phyloP scores from a whole-genome alignment of 1,140 invertebrate genomes.

The Propsilocerus akamusi region DNA sequence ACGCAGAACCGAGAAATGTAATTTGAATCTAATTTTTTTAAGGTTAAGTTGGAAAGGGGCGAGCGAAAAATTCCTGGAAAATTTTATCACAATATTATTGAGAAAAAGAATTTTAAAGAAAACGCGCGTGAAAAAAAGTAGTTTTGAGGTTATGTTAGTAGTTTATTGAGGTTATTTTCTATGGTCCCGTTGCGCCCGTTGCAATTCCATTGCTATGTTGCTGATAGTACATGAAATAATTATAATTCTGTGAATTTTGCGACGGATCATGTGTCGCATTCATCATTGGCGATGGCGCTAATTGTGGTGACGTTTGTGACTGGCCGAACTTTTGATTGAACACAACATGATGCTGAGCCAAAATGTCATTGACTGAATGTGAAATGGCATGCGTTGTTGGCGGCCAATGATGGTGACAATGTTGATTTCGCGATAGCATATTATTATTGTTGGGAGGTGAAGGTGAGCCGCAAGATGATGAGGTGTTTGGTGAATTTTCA shows the following conservation, averaged over 20 bases:
- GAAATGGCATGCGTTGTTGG: constrained; percentile 20
- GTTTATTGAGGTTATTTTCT: constrained; percentile 8
- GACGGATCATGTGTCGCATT: constrained; percentile 24
- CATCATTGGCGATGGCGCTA: constrained; percentile 19
- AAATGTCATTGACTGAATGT: constrained; percentile 51
- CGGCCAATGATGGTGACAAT: constrained; percentile 29
- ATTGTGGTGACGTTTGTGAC: constrained; percentile 12
- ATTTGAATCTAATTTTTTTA: background rate
- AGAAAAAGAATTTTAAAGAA: background rate
- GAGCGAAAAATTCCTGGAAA: background rate
- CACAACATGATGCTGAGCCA: constrained; percentile 22
- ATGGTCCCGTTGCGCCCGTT: constrained; percentile 22
- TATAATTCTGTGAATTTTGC: constrained; percentile 36
- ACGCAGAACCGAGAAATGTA: background rate
- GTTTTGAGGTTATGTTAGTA: background rate
- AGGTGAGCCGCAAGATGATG: constrained; percentile 20
- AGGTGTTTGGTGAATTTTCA: constrained; percentile 15
- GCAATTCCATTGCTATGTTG: constrained; percentile 24
- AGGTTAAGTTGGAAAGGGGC: background rate
- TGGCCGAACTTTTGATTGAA: constrained; percentile 8
- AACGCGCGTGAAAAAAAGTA: background rate
- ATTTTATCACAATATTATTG: constrained; percentile 1
- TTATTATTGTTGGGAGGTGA: constrained; percentile 27
- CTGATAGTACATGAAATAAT: constrained; percentile 50
- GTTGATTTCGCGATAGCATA: constrained; percentile 20